Evolutionary conservation across 2,113 vertebrate genomes (phyloP), one percentile per base, ranked within the genome.

Genomic region (Candoia aspera): DNA sequence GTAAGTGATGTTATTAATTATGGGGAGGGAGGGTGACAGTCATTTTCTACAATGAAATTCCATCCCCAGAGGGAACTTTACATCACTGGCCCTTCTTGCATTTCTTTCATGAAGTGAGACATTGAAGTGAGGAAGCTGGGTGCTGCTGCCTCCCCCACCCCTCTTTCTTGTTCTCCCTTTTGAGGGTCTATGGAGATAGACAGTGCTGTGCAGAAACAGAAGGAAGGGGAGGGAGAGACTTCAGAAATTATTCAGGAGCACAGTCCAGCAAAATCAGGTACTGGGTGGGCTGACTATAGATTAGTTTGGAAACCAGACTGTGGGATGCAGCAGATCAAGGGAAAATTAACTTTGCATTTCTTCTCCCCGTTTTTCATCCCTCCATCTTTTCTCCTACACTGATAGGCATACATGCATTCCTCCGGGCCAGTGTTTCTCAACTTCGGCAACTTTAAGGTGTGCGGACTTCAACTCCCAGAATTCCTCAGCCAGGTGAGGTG

Each of bases 41-140:
- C 92, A 94, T 95, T 92, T 96, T 95, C 91, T 96, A 92, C 95
- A 96, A 96, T 97, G 96, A 96, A 97, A 94, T 94, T 89, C 90
- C 92, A 90, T 91, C 94, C 90, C 94, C 92, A 92, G 33, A 2
- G 87, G 94, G 89, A 92, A 89, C 90, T 89, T 88, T 13, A 46
- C 73, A 91, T 96, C 46, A 84, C 59, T 95, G 93, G 87, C 94
- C 93, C 91, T 59, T 88, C 91, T 84, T 11, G 21, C 64, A 42
- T 85, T 73, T 92, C 29, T 95, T 85, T 89, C 53, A 87, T 29
- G 3, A 54, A 95, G 94, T 5, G 87, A 96, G 33, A 94, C 17
- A 79, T 89, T 42, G 93, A 96, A 90, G 62, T 86, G 90, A 33
- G 33, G 33, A 9, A 49, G 37, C 29, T 92, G 84, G 42, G 19